Evolutionary conservation across 2,797 vertebrate species (phyloP), one percentile per base, ranked within the genome.

Genomic region (Champsocephalus gunnari): DNA sequence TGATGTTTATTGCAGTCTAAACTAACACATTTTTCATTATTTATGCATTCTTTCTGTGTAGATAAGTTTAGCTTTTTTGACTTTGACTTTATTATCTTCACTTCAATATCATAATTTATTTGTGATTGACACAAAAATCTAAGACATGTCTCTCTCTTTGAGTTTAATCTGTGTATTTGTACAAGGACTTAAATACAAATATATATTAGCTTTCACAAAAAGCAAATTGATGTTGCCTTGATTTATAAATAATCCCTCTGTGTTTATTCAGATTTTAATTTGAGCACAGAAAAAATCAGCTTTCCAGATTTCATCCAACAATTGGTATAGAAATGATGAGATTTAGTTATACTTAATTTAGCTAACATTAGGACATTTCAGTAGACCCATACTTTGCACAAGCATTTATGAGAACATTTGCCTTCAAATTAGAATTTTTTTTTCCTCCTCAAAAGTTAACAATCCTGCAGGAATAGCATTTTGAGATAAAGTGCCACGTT

Each of bases 141-240:
- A 28, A 43, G 58, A 63, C 50, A 61, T n/a, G 32, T 14, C 14
- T 50, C 17, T 28, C 55, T 9, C 32, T 34, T 19, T 58, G 21
- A 41, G 32, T 9, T 28, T 28, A 28, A 28, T 28, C 28, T 28
- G 28, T 28, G 28, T 28, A 28, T 56, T 73, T 57, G 44, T 2
- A 44, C 32, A 49, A 3, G 13, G 45, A 53, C n/a, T 51, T 14
- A 32, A 1, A 41, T 34, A 10, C 71, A 48, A 2, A 38, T 68
- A 59, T 66, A 1, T 58, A 45, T 70, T 73, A 70, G 44, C 71
- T 82, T 54, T 32, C 17, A 69, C 7, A 66, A 77, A 63, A 17
- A 45, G 3, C 19, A 83, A 65, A 66, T 51, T 59, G 12, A 12
- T 47, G 19, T 51, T 71, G 21, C 4, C 19, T 47, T 71, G 53